Percentiles rank a stretch among this genome's conserved stretches.
Evolutionary conservation across 2,113 vertebrate species (phyloP).

Genomic region (Thryonomys swinderianus): DNA sequence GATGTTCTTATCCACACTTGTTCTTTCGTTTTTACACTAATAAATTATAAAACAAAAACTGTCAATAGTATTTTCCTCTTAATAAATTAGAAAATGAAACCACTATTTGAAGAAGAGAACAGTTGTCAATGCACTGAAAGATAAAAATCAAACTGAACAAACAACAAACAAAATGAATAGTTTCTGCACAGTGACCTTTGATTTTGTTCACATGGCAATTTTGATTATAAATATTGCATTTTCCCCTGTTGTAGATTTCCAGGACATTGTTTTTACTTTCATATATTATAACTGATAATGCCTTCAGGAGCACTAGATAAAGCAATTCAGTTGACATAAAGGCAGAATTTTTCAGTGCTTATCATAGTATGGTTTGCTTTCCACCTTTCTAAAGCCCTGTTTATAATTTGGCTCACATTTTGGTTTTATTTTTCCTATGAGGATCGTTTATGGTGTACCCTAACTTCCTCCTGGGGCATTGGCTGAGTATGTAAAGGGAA

Average conservation of each 20-base stretch:
- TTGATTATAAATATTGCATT: constrained; percentile 60
- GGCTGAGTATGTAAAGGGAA: constrained; percentile 78
- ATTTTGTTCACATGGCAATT: constrained; percentile 16
- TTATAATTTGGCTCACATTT: constrained; percentile 66
- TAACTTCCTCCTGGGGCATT: constrained; percentile 63
- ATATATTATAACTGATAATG: background rate
- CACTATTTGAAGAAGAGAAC: constrained; percentile 25
- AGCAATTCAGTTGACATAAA: constrained; percentile 43
- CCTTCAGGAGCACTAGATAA: constrained; percentile 51
- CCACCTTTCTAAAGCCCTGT: constrained; percentile 22
- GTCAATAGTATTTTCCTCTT: background rate
- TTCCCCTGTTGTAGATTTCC: constrained; percentile 52
- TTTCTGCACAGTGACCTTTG: constrained; percentile 57
- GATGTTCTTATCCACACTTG: constrained; percentile 24
- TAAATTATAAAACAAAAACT: constrained; percentile 40
- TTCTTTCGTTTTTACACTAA: constrained; percentile 27
- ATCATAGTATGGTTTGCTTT: constrained; percentile 32
- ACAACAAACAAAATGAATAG: background rate
- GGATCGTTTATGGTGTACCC: constrained; percentile 49
- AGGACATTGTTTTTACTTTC: constrained; percentile 6
- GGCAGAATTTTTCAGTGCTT: background rate
- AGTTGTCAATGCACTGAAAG: constrained; percentile 45
- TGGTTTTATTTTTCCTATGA: constrained; percentile 65
- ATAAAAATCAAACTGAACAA: constrained; percentile 24
- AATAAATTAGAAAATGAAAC: constrained; percentile 58